Evolutionary conservation across 2,797 vertebrate species (phyloP), one percentile per base, ranked within the genome.

Genomic region (Decapterus maruadsi): DNA sequence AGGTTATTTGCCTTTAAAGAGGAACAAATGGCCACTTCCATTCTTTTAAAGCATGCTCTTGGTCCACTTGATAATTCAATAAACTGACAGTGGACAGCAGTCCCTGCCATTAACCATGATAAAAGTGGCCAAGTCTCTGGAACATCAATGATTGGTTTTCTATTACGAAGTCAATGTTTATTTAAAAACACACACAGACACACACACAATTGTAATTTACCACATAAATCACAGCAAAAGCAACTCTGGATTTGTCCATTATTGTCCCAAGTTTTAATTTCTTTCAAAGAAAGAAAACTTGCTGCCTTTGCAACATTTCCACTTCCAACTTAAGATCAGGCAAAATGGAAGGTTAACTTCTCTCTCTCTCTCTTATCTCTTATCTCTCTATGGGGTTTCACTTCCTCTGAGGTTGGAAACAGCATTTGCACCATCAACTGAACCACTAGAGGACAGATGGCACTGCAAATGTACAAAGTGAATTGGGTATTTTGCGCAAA

Each of bases 141-240:
- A 19, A 74, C 45, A 45, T 6, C 22, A 40, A 12, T 56, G 11
- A 62, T n/a, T 26, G 16, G 40, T 58, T 58, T 73, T 13, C 45
- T 55, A 4, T 68, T 7, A 36, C 20, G 6, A 73, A 72, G 51
- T 43, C 9, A 57, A 40, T 26, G 34, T 56, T 66, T 46, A 45
- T 51, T 20, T 38, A 53, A 63, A 36, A 17, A 34, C 31, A 34
- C 31, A 34, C 31, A 34, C 31, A 34, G 3, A 34, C 31, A 34
- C 31, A 8, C 34, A 43, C 22, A 17, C 40, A 68, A 11, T 3
- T 68, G 31, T 51, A 29, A 63, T 66, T 68, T 51, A 26, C 29
- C n/a, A 36, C 57, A 68, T 51, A 59, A 74, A 64, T 40, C 45
- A 73, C 19, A 50, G 19, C 14, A 31, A 46, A 11, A 17, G 9